These are phyloP conservation scores for Zalophus californianus DNA, from an alignment of 2,797 vertebrate genomes.

Conservation along the genomic window DNA sequence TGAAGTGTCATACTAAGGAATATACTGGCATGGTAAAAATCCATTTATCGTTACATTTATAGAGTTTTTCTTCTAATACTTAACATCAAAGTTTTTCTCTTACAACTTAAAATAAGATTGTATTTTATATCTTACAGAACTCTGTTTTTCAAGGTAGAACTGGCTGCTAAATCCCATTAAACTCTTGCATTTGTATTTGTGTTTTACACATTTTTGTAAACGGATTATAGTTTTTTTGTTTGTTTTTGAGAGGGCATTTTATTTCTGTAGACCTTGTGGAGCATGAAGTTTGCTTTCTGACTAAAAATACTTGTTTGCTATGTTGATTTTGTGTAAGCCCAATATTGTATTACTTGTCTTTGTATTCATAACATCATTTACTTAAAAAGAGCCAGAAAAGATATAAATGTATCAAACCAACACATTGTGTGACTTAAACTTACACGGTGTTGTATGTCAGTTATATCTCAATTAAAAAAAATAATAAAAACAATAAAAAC, in stretches of 20 bases:
- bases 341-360: background rate
- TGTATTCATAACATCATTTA: constrained; percentile 25
- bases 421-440: background rate
- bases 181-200: background rate
- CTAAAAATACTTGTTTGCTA: constrained; percentile 19
- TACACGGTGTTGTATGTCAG: background rate
- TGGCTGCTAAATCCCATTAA: background rate
- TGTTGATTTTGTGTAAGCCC: background rate
- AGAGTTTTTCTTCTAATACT: constrained; percentile 3
- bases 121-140: constrained; percentile 42
- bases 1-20: background rate
- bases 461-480: background rate
- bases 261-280: background rate
- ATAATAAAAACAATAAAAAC: background rate
- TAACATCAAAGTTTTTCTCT: constrained; percentile 28
- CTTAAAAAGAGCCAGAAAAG: constrained; percentile 24
- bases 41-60: background rate
- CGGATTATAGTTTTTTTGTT: background rate
- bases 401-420: background rate
- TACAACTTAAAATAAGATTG: constrained; percentile 46
- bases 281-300: constrained; percentile 29
- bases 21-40: background rate
- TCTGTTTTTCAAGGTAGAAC: constrained; percentile 31
- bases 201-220: background rate
- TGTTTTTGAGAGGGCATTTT: background rate